Percentiles rank a stretch among this genome's conserved stretches.
Conservation (phyloP, 2,113 vertebrate species). For the Hemiscyllium ocellatum region DNA sequence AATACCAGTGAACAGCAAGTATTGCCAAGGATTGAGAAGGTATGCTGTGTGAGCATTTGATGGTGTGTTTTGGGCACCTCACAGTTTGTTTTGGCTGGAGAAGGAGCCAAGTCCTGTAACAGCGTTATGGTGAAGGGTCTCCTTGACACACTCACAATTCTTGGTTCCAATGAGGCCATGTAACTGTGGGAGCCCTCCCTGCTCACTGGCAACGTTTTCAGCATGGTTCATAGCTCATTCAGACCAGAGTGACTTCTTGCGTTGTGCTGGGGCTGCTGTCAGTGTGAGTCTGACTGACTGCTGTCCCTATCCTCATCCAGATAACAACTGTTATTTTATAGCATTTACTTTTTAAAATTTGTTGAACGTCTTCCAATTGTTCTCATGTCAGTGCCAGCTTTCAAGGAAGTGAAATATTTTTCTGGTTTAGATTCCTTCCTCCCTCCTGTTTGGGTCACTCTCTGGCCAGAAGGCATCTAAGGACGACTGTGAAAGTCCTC, state of each 20-base stretch:
- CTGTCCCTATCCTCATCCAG: background rate
- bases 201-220: background rate
- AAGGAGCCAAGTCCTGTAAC: background rate
- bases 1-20: background rate
- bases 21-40: background rate
- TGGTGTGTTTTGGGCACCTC: background rate
- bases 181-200: background rate
- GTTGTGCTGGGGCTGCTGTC: background rate
- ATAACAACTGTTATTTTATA: background rate
- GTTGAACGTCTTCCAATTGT: background rate
- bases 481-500: background rate
- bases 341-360: background rate
- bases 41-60: conserved; percentile 7
- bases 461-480: background rate
- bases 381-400: background rate
- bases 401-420: background rate
- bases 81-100: background rate
- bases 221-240: background rate
- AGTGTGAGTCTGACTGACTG: background rate
- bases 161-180: background rate
- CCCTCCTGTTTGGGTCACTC: background rate
- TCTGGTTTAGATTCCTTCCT: background rate
- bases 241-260: background rate
- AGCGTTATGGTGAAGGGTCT: background rate
- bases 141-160: background rate